phyloP scores from a whole-genome alignment of 2,113 vertebrate genomes.

The Aphelocoma coerulescens region DNA sequence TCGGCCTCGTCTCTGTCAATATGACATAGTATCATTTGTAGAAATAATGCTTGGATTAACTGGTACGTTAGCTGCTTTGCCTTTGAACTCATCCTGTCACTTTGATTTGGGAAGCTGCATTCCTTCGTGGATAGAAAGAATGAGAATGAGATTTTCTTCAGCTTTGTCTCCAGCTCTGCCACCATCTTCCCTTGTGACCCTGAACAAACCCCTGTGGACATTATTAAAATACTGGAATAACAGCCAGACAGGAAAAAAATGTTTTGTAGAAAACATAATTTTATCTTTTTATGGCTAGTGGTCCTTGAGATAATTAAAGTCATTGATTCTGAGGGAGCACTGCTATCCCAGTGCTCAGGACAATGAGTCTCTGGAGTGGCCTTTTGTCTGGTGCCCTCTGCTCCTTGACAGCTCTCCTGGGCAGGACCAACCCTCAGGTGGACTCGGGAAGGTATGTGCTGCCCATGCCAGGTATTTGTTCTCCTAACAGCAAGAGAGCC shows the following conservation, averaged over 20 bases:
- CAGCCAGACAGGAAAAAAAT: neutral
- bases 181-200: neutral
- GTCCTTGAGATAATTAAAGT: neutral
- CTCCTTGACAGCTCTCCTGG: neutral
- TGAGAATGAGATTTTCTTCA: neutral
- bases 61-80: neutral
- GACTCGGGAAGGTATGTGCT: neutral
- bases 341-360: neutral
- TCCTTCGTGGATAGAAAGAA: neutral
- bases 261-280: neutral
- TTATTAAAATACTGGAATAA: neutral
- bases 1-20: neutral
- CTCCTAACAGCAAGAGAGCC: neutral
- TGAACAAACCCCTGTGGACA: neutral
- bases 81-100: neutral
- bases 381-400: neutral
- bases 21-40: neutral
- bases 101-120: neutral
- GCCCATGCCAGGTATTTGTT: accelerated
- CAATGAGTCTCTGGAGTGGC: neutral
- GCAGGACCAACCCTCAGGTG: neutral
- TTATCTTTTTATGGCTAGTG: neutral
- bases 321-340: neutral
- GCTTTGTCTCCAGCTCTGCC: neutral
- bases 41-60: neutral